Evolutionary conservation across 2,888 invertebrate species (phyloP).

Genomic region (Phortica magna): DNA sequence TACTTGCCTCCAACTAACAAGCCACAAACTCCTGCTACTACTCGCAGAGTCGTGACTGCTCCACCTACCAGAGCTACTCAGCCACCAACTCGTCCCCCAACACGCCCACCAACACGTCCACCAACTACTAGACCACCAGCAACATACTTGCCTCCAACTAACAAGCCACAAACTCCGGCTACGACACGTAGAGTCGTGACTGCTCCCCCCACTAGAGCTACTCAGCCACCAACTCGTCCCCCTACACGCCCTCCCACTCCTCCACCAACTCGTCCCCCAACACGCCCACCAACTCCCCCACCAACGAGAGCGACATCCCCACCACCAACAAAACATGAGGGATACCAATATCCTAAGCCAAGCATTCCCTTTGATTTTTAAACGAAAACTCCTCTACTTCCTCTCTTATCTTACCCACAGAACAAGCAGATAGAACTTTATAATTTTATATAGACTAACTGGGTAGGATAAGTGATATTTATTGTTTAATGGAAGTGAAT

Average conservation of each 20-base stretch:
- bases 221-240: slow-evolving; percentile 48
- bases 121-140: slow-evolving; percentile 39
- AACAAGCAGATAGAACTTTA: slow-evolving; percentile 39
- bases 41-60: slow-evolving; percentile 28
- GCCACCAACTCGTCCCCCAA: slow-evolving; percentile 46
- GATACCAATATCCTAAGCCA: slow-evolving; percentile 73
- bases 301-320: slow-evolving; percentile 39
- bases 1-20: slow-evolving; percentile 42
- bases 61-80: slow-evolving; percentile 43
- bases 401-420: slow-evolving; percentile 46
- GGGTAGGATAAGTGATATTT: slow-evolving; percentile 51
- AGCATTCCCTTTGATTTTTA: slow-evolving; percentile 72
- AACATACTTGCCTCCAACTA: slow-evolving; percentile 44
- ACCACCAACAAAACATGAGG: slow-evolving; percentile 59
- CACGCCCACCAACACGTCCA: slow-evolving; percentile 51
- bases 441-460: slow-evolving; percentile 33
- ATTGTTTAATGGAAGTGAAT: slow-evolving; percentile 52
- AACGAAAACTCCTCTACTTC: slow-evolving; percentile 38
- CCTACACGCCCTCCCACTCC: slow-evolving; percentile 48
- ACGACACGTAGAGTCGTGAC: slow-evolving; percentile 31
- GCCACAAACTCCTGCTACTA: slow-evolving; percentile 44
- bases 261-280: slow-evolving; percentile 44
- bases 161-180: slow-evolving; percentile 28
- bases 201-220: slow-evolving; percentile 48
- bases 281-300: slow-evolving; percentile 43